Conservation (phyloP, 2,888 invertebrate species). For the Drosophila kuntzei region DNA sequence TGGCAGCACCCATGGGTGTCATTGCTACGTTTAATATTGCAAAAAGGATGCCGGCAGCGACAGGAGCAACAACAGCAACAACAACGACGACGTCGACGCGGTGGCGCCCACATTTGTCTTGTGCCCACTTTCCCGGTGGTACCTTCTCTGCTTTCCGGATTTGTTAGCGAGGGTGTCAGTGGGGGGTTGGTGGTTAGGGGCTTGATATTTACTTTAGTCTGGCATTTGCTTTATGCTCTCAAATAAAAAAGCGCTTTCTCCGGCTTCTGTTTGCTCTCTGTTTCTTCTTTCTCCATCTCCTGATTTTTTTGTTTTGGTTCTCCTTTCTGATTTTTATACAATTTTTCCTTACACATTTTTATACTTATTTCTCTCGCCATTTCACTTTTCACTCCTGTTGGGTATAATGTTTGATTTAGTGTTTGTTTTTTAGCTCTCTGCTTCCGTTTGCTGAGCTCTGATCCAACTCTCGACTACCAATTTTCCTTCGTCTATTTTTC, state of each 20-base stretch:
- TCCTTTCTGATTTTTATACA: conserved; percentile 44
- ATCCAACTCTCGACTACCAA: conserved; percentile 23
- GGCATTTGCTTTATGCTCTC: conserved; percentile 73
- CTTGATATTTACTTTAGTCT: conserved; percentile 75
- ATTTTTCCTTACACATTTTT: conserved; percentile 64
- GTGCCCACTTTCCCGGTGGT: conserved; percentile 41
- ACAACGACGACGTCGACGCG: conserved; percentile 43
- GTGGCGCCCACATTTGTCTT: conserved; percentile 81
- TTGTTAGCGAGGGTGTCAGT: background rate
- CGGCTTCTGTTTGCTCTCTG: conserved; percentile 43
- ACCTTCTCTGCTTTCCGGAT: conserved; percentile 11
- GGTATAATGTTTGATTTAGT: conserved; percentile 80
- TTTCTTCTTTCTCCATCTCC: background rate
- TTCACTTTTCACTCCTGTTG: conserved; percentile 60
- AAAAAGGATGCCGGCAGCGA: conserved; percentile 77
- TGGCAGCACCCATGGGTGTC: conserved; percentile 75
- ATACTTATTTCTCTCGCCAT: conserved; percentile 55
- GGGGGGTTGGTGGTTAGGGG: background rate
- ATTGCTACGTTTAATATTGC: conserved; percentile 81
- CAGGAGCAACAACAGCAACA: conserved; percentile 44
- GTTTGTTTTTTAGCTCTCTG: conserved; percentile 72
- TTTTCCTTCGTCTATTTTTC: conserved; percentile 13
- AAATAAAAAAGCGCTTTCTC: conserved; percentile 60
- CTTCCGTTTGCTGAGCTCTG: conserved; percentile 55
- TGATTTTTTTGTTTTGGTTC: background rate